These are phyloP conservation scores for Drosophila austrosaltans DNA, from an alignment of 2,888 invertebrate genomes.

Conservation along the genomic window DNA sequence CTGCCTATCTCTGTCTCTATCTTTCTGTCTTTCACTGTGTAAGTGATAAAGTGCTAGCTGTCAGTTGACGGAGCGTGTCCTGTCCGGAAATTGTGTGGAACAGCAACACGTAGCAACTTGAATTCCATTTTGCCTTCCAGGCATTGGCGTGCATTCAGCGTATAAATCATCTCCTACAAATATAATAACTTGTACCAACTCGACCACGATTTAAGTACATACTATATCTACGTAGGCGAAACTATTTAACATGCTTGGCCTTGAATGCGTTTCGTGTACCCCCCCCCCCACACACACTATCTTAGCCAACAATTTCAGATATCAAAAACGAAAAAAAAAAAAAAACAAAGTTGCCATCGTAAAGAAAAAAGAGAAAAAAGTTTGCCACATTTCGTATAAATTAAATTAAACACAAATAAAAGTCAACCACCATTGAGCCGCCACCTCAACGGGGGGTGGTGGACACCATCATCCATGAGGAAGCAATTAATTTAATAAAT, in stretches of 20 bases:
- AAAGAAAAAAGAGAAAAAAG: conserved; percentile 23
- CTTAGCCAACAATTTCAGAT: not conserved
- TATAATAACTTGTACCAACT: conserved; percentile 29
- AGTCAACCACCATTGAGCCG: conserved; percentile 42
- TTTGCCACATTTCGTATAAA: conserved; percentile 65
- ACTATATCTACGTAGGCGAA: conserved; percentile 9
- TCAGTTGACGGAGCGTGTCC: conserved; percentile 37
- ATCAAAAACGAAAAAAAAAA: conserved; percentile 15
- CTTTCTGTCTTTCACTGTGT: conserved; percentile 8
- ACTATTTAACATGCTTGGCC: not conserved
- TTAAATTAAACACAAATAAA: conserved; percentile 76
- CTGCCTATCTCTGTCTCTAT: not conserved
- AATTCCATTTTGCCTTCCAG: conserved; percentile 60
- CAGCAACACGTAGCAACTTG: conserved; percentile 71
- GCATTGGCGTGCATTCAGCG: conserved; percentile 55
- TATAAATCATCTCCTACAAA: conserved; percentile 66
- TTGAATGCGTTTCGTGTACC: not conserved
- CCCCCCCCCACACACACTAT: not conserved
- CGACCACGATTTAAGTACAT: conserved; percentile 33
- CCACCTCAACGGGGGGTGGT: conserved; percentile 14
- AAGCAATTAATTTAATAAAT: conserved; percentile 80
- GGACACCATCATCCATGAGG: conserved; percentile 46
- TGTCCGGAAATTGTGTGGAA: conserved; percentile 73
- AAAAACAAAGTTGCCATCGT: conserved; percentile 6
- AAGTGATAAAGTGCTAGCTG: conserved; percentile 63